Evolutionary conservation across 2,113 vertebrate genomes (phyloP).

Genomic region (Acinonyx jubatus): DNA sequence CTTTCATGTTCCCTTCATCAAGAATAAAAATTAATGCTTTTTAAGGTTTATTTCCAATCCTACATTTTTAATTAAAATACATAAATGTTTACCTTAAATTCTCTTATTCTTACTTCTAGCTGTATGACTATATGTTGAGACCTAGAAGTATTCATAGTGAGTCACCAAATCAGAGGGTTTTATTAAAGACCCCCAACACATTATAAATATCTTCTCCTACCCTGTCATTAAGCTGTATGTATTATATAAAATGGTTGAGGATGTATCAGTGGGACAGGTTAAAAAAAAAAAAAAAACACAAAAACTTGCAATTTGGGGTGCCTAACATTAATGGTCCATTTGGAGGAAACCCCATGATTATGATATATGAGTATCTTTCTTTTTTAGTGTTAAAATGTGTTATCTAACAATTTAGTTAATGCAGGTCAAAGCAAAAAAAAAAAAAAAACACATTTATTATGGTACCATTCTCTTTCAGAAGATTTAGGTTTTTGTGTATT

Average conservation of each 20-base stretch:
- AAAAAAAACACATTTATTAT: not conserved
- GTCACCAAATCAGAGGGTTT: not conserved
- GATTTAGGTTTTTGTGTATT: not conserved
- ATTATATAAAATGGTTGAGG: not conserved
- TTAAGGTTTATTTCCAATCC: not conserved
- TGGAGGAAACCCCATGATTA: constrained; percentile 63
- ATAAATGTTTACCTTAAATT: not conserved
- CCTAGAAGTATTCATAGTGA: not conserved
- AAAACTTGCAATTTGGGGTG: constrained; percentile 84
- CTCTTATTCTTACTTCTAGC: not conserved
- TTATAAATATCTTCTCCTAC: not conserved
- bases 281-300: constrained; percentile 68
- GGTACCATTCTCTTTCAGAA: not conserved
- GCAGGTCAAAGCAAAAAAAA: constrained; percentile 21
- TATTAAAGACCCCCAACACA: not conserved
- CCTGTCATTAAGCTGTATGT: not conserved
- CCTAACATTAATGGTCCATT: constrained; percentile 82
- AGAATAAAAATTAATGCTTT: not conserved
- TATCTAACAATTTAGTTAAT: constrained; percentile 75
- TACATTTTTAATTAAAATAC: not conserved
- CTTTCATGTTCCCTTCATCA: not conserved
- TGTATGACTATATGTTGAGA: not conserved
- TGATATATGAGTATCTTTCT: constrained; percentile 67
- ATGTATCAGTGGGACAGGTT: constrained; percentile 2
- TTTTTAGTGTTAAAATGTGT: constrained; percentile 80